phyloP scores from a whole-genome alignment of 2,797 vertebrate genomes.

The Microtus obscurus region DNA sequence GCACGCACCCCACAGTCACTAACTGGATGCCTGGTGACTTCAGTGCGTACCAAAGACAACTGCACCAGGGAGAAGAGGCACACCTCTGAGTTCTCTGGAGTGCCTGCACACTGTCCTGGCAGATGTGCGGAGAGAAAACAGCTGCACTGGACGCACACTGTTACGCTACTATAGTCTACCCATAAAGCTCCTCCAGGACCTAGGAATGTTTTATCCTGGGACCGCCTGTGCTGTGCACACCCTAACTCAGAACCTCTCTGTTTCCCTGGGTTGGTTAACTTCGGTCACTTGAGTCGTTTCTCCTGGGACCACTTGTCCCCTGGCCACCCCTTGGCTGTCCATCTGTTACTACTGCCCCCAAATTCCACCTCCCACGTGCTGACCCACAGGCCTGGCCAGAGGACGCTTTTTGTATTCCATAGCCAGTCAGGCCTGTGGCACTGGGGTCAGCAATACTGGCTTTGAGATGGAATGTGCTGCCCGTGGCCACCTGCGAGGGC shows the following conservation, averaged over 20 bases:
- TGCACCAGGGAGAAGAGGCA: not conserved
- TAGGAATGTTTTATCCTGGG: not conserved
- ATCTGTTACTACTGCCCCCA: constrained; percentile 20
- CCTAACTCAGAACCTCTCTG: not conserved
- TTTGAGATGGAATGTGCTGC: constrained; percentile 7
- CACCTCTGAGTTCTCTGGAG: not conserved
- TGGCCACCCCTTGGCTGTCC: constrained; percentile 1
- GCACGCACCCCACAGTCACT: not conserved
- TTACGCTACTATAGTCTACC: not conserved
- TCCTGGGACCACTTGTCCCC: not conserved
- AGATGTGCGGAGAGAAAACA: not conserved
- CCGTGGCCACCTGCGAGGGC: constrained; percentile 46
- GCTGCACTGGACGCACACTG: not conserved
- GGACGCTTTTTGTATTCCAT: not conserved
- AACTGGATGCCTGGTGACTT: not conserved
- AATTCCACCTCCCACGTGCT: constrained; percentile 47
- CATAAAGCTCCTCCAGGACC: not conserved
- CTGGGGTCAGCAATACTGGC: constrained; percentile 9
- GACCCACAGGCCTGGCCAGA: constrained; percentile 43
- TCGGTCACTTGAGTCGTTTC: not conserved
- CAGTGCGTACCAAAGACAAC: not conserved
- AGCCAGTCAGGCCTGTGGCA: not conserved
- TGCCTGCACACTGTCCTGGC: not conserved
- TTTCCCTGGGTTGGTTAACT: not conserved
- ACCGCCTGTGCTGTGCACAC: not conserved